Base-by-base conservation (phyloP, 2,888 invertebrate species). In the Mimas tiliae region DNA sequence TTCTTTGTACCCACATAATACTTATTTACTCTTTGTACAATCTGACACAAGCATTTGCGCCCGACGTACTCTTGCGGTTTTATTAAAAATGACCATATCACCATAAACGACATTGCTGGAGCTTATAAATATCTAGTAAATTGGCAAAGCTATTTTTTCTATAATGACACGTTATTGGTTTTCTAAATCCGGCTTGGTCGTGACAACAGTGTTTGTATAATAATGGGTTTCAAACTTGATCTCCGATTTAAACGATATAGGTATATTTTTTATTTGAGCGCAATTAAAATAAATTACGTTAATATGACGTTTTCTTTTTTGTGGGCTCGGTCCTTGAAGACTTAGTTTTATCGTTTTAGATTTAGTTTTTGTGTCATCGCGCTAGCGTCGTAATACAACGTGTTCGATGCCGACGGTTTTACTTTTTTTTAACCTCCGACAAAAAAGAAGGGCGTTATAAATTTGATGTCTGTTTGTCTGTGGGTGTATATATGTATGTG, bases 131-230 rank as follows among this genome's bases (percentile, higher is more conserved):
- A 34, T 58, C 34, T n/a, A 33, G 14, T 65, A 34, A 65, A 58
- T 34, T 21, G 55, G 14, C 27, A 48, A 19, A 55, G 45, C 52
- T 16, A 38, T 65, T n/a, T 64, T 64, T 65, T 64, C 19, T 47
- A 6, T 19, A 47, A 34, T 58, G 58, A 48, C 58, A 58, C 48
- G 65, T 47, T 47, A 65, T 65, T 58, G 55, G 65, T 65, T 58
- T 48, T 65, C 64, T 48, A 65, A 63, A 67, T 67, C 67, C 67
- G 65, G 67, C 63, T 65, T 53, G 58, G 42, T 6, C 11, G 53
- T 16, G 42, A 65, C 65, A 63, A 65, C 58, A 33, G 47, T 33
- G 55, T 65, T 58, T 55, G 6, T 55, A 19, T 48, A 45, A 47
- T 21, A 53, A 51, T 64, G 55, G 6, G 47, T 19, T 58, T n/a